Evolutionary conservation across 2,113 vertebrate species (phyloP).

Genomic region (Parus major): DNA sequence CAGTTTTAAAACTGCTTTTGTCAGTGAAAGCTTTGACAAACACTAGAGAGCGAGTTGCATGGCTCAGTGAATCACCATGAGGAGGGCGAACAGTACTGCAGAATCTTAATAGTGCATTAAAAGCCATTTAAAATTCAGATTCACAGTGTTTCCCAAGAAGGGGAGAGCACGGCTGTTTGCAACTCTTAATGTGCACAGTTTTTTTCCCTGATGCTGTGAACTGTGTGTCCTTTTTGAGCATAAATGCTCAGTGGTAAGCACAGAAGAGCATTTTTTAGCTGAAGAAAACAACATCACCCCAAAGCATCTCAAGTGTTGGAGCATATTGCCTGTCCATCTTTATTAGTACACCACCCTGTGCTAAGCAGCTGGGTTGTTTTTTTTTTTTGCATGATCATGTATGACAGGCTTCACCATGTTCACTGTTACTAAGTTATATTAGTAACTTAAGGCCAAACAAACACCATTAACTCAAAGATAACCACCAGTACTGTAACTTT

Average conservation of each 20-base stretch:
- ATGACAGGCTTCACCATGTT: slow-evolving; percentile 4
- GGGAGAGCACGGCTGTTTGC: neutral
- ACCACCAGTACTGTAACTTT: slow-evolving; percentile 88
- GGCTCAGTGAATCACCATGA: neutral
- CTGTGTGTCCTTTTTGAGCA: neutral
- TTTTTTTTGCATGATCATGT: neutral
- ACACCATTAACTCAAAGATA: slow-evolving; percentile 67
- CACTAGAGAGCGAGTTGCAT: neutral
- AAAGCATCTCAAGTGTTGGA: neutral
- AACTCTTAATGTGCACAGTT: neutral
- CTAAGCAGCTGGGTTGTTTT: neutral
- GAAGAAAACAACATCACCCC: neutral
- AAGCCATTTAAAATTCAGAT: neutral
- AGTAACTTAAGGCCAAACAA: slow-evolving; percentile 48
- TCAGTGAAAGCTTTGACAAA: neutral
- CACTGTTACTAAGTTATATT: neutral
- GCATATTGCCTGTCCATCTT: neutral
- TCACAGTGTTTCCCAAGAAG: neutral
- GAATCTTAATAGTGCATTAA: neutral
- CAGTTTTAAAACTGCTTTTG: neutral
- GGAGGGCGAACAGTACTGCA: neutral
- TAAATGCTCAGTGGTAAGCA: neutral
- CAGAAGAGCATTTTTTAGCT: neutral
- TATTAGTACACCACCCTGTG: slow-evolving; percentile 18
- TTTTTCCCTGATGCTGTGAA: neutral